phyloP scores from a whole-genome alignment of 2,888 invertebrate genomes.

The Cactoblastis cactorum region DNA sequence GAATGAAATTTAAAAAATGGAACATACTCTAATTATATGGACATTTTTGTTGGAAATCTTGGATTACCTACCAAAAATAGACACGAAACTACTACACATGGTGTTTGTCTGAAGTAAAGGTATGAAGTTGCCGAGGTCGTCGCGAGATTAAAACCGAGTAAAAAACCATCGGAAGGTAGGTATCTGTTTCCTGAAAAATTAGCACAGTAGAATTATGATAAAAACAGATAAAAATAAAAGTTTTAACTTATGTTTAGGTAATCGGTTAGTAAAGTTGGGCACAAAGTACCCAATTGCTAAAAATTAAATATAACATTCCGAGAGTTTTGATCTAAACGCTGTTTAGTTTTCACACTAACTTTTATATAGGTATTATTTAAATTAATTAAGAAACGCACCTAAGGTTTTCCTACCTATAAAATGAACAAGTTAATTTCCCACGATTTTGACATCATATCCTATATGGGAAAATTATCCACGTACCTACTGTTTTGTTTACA shows the following conservation, averaged over 20 bases:
- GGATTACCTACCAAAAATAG: constrained; percentile 9
- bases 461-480: too few species aligned
- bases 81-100: constrained; percentile 5
- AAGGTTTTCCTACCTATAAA: constrained; percentile 1
- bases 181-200: constrained; percentile 13
- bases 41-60: neutral
- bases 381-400: neutral
- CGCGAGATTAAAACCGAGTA: constrained; percentile 8
- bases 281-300: too few species aligned
- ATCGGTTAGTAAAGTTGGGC: too few species aligned
- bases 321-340: neutral
- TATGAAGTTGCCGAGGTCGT: constrained; percentile 9
- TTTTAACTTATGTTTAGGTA: too few species aligned
- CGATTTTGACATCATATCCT: too few species aligned
- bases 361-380: too few species aligned
- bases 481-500: too few species aligned
- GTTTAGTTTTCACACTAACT: too few species aligned
- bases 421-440: too few species aligned
- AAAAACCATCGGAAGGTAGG: constrained; percentile 1
- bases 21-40: too few species aligned
- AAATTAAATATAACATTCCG: constrained; percentile 11
- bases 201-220: constrained; percentile 11
- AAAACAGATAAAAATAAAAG: constrained; percentile 1
- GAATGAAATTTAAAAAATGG: too few species aligned
- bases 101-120: constrained; percentile 4